Conservation (phyloP, 2,888 invertebrate species). For the Tachina fera region DNA sequence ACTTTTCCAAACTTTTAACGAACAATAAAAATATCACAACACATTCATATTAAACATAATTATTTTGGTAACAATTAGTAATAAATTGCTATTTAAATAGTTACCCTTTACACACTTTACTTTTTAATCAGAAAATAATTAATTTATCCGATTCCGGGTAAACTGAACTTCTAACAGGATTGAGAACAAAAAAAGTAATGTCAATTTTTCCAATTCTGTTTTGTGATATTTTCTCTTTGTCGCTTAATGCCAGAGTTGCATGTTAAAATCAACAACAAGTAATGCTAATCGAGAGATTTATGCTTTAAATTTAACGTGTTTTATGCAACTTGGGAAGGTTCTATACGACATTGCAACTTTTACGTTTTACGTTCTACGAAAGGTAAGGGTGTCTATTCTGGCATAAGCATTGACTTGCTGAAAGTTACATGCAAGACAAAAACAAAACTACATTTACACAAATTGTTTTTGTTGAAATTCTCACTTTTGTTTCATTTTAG, state of each 20-base stretch:
- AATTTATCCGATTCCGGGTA: constrained; percentile 11
- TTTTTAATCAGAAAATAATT: constrained; percentile 9
- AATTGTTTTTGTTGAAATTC: too few species aligned
- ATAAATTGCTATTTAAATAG: constrained; percentile 30
- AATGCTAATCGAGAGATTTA: too few species aligned
- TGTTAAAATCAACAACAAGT: not conserved
- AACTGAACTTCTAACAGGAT: constrained; percentile 30
- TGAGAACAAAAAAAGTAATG: constrained; percentile 59
- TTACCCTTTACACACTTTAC: constrained; percentile 24
- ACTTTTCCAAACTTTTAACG: not conserved
- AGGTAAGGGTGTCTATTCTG: too few species aligned
- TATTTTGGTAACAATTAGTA: not conserved
- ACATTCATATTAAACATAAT: not conserved
- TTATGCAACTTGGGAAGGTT: too few species aligned
- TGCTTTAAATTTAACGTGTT: too few species aligned
- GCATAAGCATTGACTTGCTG: too few species aligned
- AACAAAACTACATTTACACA: too few species aligned
- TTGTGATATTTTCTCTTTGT: constrained; percentile 26
- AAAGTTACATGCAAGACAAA: too few species aligned
- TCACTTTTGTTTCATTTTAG: too few species aligned
- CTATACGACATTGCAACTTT: too few species aligned
- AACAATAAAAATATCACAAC: constrained; percentile 13
- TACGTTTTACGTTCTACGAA: too few species aligned
- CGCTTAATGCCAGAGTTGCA: constrained; percentile 27
- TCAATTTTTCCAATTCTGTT: constrained; percentile 46